Evolutionary conservation across 1,140 invertebrate species (phyloP), one percentile per base, ranked within the genome.

Genomic region (Sycophila sp.): DNA sequence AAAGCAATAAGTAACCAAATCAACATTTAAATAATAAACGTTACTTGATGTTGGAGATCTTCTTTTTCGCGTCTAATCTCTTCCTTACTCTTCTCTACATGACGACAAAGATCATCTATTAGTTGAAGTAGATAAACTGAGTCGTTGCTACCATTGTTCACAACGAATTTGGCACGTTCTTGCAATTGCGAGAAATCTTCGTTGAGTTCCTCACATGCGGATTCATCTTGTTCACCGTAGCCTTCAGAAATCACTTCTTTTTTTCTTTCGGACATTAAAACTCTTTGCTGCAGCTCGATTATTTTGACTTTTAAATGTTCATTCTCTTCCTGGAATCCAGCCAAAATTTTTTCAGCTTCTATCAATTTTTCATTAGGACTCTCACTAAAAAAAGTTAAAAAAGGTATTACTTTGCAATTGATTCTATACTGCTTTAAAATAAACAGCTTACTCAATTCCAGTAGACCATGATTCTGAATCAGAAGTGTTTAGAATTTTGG

Each of bases 41-140:
- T 82, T 83, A 94, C 92, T 90, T 94, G 92, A 56, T 90, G 89
- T 68, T 90, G 86, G 36, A 93, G 81, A 82, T 94, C 93, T 76
- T 92, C 89, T 56, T 88, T 87, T 65, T 93, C 92, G 40, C 85
- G 86, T 67, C 89, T 89, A 30, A 89, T 84, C 15, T 87, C 88
- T 63, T 94, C 92, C 1, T 89, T 82, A 56, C 91, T 85, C 65
- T 87, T 89, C 45, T 91, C 89, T n/a, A 87, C 87, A 70, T 90
- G 88, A 38, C 84, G 84, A 32, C 86, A 89, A 7, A 91, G 77
- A 71, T 91, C 89, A 71, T 92, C 90, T 22, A 92, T 87, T 38
- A 91, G 77, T 74, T 89, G 87, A 6, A 90, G 53, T 13, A 89
- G 72, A 17, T 87, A 83, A 0, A 87, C 82, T 17, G 85, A 80